Base-by-base conservation (phyloP, 2,797 vertebrate species). In the Florisuga fusca region DNA sequence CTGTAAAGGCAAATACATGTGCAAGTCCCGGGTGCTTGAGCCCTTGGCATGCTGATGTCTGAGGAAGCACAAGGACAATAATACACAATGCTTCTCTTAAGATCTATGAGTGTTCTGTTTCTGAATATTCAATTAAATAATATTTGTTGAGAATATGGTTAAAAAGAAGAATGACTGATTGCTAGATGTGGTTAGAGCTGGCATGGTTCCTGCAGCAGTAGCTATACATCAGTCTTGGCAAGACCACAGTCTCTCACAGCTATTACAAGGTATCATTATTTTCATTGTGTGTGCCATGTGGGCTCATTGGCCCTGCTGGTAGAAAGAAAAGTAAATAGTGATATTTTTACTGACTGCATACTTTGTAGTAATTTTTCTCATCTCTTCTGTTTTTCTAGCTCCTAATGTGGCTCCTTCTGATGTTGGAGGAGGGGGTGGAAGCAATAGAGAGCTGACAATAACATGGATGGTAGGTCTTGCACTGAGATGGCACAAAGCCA, bases 391-490 rank as follows among this genome's bases (percentile, higher is more conserved):
- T 96, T 73, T 98, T 97, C 92, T 96, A 99, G 99, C 97, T 98
- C 99, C 99, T 96, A 98, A 98, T 93, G 99, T 99, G 98, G 99
- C 99, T 94, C 99, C 99, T 91, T 99, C 99, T 75, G 98, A 99
- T 94, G 98, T 99, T 10, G 97, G 98, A 58, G 99, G 99, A 80
- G 99, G 99, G 2, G 99, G 99, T 46, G 99, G 99, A 93, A 98
- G 97, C 73, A 99, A 98, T 96, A 97, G 98, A 94, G 99, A 99
- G 87, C 97, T 99, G 97, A 99, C 98, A 83, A 99, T 99, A 97
- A 99, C 98, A 1, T 99, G 99, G 99, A 99, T 98, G 97, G 99
- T 99, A 98, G 57, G 98, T 98, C 89, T 61, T 50, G 17, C 18
- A 1, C 58, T 43, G 46, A 38, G 57, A 22, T 46, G 76, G 12